A percentile compares a stretch with the other conserved stretches of the same genome.
Conservation (phyloP, 1,140 invertebrate species). For the Trichonephila clavipes region DNA sequence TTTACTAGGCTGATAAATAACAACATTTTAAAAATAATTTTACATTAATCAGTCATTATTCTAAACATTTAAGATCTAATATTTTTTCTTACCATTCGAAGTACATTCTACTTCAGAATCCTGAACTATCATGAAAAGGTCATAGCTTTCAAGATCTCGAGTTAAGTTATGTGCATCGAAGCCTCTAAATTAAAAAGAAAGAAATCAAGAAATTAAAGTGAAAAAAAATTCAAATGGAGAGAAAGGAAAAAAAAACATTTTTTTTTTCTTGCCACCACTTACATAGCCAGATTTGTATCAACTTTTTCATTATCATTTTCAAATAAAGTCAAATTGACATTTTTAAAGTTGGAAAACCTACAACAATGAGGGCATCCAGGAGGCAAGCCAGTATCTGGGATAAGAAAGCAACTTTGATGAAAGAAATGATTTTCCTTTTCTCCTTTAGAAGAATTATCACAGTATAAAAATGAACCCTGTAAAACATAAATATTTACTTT, state of each 20-base stretch:
- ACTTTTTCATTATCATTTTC: not conserved
- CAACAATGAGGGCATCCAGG: constrained; percentile 69
- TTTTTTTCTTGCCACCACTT: not conserved
- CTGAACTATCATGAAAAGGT: constrained; percentile 6
- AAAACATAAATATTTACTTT: not conserved
- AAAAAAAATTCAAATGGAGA: not conserved
- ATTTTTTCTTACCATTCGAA: not conserved
- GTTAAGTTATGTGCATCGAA: constrained; percentile 9
- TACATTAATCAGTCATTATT: too few relatives aligned
- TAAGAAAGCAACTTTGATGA: constrained; percentile 40
- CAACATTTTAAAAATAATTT: too few relatives aligned
- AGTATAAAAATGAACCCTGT: constrained; percentile 38
- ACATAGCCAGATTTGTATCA: not conserved
- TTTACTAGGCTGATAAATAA: too few relatives aligned
- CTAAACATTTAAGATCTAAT: too few relatives aligned
- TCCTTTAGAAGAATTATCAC: not conserved
- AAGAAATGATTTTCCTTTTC: constrained; percentile 51
- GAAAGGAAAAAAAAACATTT: not conserved
- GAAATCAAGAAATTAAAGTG: not conserved
- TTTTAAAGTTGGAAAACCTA: constrained; percentile 48
- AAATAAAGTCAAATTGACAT: not conserved
- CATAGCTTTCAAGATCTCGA: constrained; percentile 4
- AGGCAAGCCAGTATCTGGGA: constrained; percentile 55
- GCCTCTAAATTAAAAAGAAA: not conserved
- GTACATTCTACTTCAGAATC: not conserved